Conservation (phyloP, 2,797 vertebrate species). For the Malurus leucopterus region DNA sequence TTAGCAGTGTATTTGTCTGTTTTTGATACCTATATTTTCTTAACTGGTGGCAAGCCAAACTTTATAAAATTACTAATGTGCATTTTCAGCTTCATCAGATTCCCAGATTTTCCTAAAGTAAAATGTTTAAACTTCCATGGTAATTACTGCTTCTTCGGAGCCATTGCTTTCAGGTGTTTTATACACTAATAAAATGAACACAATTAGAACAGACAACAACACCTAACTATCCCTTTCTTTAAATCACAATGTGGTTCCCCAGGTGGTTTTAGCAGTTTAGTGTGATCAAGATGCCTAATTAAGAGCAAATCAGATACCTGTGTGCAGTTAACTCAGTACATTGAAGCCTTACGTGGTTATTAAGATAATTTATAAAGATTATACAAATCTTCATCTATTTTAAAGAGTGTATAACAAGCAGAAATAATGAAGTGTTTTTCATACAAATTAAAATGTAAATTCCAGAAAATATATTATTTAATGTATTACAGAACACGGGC, state of each 20-base stretch:
- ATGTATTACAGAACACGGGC: not conserved
- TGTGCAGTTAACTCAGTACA: conserved; percentile 1
- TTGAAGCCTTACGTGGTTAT: not conserved
- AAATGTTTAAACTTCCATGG: not conserved
- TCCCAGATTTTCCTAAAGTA: conserved; percentile 10
- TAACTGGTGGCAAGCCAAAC: conserved; percentile 37
- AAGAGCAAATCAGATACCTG: not conserved
- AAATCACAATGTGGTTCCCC: not conserved
- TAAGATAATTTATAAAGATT: not conserved
- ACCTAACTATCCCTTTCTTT: not conserved
- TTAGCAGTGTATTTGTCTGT: conserved; percentile 42
- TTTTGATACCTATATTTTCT: conserved; percentile 66
- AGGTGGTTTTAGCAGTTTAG: not conserved
- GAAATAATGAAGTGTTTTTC: not conserved
- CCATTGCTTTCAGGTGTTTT: conserved; percentile 3
- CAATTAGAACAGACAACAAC: not conserved
- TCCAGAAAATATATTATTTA: not conserved
- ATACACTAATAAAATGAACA: not conserved
- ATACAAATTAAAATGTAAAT: not conserved
- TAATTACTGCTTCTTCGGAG: conserved; percentile 4
- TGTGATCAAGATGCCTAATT: not conserved
- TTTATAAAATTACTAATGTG: conserved; percentile 32
- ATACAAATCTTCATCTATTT: not conserved
- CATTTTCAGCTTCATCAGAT: conserved; percentile 32
- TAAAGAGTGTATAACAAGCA: not conserved